A percentile compares a stretch with the other conserved stretches of the same genome.
Conservation (phyloP, 2,113 vertebrate genomes). For the Phalacrocorax brasilianus region DNA sequence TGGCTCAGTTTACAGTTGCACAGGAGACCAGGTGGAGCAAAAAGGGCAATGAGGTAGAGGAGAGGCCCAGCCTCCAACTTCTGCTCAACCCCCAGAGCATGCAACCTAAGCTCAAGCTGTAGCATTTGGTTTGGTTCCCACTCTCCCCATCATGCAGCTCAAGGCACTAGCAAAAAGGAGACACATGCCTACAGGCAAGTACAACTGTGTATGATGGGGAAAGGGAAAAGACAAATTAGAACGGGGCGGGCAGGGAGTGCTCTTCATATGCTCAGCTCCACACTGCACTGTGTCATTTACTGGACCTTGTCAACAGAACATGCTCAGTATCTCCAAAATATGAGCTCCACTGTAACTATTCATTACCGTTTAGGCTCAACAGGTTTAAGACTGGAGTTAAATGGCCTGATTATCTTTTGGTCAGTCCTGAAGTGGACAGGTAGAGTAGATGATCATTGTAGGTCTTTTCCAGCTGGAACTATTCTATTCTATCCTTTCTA, state of each 20-base stretch:
- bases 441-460: neutral
- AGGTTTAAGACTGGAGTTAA: neutral
- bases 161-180: neutral
- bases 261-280: neutral
- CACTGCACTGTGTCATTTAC: neutral
- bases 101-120: neutral
- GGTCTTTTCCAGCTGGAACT: neutral
- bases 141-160: neutral
- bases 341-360: neutral
- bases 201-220: neutral
- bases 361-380: neutral
- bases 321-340: neutral
- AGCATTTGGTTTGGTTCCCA: neutral
- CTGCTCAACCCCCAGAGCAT: accelerated
- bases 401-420: neutral
- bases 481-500: neutral
- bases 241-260: accelerated
- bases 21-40: neutral
- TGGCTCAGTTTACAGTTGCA: neutral
- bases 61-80: neutral
- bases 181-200: neutral
- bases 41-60: neutral
- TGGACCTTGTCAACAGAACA: neutral
- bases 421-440: neutral
- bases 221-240: neutral